phyloP scores from a whole-genome alignment of 2,888 invertebrate species.

The Aporophyla nigra region DNA sequence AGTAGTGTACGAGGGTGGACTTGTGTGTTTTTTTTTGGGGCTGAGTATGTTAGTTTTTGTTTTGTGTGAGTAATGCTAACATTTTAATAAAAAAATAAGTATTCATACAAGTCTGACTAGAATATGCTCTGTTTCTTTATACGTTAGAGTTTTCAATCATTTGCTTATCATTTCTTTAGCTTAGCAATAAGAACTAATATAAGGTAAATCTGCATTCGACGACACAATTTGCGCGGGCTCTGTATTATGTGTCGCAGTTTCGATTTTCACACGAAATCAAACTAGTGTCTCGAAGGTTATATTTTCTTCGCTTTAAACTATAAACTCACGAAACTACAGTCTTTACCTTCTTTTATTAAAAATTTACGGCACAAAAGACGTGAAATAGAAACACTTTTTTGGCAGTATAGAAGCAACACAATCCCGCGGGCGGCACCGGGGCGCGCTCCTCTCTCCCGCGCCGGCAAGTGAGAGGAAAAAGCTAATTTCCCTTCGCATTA shows the following conservation, averaged over 20 bases:
- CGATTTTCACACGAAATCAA: background rate
- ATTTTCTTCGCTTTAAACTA: background rate
- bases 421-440: constrained; percentile 8
- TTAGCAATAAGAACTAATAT: background rate
- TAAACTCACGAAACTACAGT: background rate
- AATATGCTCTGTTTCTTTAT: too few species aligned
- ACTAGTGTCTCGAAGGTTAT: background rate
- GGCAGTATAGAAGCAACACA: constrained; percentile 1
- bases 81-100: too few species aligned
- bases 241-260: background rate
- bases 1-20: too few species aligned
- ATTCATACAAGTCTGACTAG: too few species aligned
- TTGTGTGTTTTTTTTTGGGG: too few species aligned
- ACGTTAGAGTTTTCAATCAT: too few species aligned
- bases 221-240: background rate
- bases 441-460: constrained; percentile 34
- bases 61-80: too few species aligned
- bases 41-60: too few species aligned
- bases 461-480: constrained; percentile 80
- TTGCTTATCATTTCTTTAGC: too few species aligned
- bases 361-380: background rate
- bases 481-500: constrained; percentile 87
- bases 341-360: background rate
- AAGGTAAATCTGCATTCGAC: background rate
- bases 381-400: constrained; percentile 16